These are phyloP conservation scores for Trigoniulus corallinus DNA, from an alignment of 1,140 invertebrate species.

Conservation along the genomic window DNA sequence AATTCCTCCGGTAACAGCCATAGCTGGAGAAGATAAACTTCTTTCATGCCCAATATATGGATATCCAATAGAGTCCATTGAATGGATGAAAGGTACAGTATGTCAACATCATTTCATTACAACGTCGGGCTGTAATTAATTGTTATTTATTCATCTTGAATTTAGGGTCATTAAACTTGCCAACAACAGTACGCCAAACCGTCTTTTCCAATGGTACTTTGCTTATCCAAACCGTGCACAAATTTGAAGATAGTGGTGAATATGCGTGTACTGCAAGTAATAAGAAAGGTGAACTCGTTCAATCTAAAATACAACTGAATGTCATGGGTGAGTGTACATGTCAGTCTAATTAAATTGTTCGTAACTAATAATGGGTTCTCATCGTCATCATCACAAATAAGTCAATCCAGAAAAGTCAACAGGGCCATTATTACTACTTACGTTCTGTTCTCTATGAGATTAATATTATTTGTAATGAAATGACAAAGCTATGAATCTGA, in stretches of 20 bases:
- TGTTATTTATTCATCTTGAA: not conserved
- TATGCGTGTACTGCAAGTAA: not conserved
- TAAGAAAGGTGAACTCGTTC: not conserved
- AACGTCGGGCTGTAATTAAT: not conserved
- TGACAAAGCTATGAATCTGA: no score
- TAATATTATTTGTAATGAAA: no score
- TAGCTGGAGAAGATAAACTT: conserved; percentile 72
- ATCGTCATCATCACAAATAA: no score
- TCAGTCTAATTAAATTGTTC: no score
- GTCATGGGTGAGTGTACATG: conserved; percentile 2
- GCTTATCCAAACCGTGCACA: not conserved
- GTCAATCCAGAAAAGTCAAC: no score
- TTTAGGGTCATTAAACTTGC: not conserved
- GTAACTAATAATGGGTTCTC: no score
- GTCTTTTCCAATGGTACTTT: conserved; percentile 2
- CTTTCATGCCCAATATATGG: conserved; percentile 87
- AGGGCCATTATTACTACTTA: no score
- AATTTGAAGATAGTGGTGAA: not conserved
- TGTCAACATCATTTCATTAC: not conserved
- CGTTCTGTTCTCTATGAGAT: no score
- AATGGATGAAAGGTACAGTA: conserved; percentile 64
- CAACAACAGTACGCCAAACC: not conserved
- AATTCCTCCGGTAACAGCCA: conserved; percentile 88
- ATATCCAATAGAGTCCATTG: conserved; percentile 80
- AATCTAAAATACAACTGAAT: not conserved